Conservation (phyloP, 2,113 vertebrate species). For the Vulpes lagopus region DNA sequence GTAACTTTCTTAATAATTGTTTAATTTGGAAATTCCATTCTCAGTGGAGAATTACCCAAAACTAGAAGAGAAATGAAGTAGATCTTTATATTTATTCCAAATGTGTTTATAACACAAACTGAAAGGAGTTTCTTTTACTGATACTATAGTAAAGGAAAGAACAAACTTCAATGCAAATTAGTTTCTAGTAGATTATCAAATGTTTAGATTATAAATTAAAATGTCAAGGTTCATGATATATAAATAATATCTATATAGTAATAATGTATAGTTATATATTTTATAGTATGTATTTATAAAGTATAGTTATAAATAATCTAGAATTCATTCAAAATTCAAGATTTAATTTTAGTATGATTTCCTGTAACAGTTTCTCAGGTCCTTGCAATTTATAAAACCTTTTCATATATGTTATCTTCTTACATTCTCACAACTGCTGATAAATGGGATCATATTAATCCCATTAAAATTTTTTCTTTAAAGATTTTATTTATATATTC, state of each 20-base stretch:
- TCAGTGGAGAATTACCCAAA: not conserved
- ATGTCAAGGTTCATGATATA: not conserved
- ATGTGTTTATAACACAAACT: not conserved
- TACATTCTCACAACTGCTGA: not conserved
- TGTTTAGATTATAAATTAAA: not conserved
- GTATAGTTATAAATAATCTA: not conserved
- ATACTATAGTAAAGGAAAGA: not conserved
- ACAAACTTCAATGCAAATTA: not conserved
- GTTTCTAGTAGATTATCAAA: not conserved
- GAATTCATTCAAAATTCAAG: not conserved
- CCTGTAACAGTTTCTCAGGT: not conserved
- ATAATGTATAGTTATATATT: not conserved
- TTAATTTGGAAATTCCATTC: not conserved
- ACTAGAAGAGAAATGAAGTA: not conserved
- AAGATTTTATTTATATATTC: no score
- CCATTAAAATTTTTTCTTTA: not conserved
- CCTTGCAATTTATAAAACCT: not conserved
- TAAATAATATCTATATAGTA: not conserved
- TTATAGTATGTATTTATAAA: not conserved
- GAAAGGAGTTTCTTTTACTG: not conserved
- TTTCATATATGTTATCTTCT: not conserved
- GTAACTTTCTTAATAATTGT: not conserved
- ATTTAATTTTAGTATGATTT: slow-evolving; percentile 34
- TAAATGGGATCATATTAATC: not conserved
- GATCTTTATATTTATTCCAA: not conserved